Base-by-base conservation (phyloP, 2,113 vertebrate species). In the Romanogobio albipinnatus region DNA sequence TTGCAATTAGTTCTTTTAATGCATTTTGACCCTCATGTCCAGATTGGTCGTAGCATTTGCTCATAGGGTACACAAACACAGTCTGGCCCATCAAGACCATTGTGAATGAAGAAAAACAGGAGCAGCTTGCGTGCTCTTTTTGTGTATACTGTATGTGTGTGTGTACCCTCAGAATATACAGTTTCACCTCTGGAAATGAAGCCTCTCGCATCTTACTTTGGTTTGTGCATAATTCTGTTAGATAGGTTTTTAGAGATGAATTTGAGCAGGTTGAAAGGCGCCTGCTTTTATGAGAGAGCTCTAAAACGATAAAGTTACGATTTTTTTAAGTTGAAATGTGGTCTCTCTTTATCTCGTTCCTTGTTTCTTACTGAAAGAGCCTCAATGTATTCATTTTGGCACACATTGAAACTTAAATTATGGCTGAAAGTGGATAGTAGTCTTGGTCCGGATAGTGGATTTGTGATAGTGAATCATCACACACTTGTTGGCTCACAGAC, bases 331-430 rank as follows among this genome's bases (percentile, higher is more conserved):
- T 43, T 58, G 11, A 82, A 71, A 58, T 26, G 33, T 56, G 10
- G 13, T 39, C 22, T 43, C 19, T 43, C 45, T 81, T 68, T 66
- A 66, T 81, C 29, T 71, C 36, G 14, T 19, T 29, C 17, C 5
- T 29, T 39, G 24, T 58, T 53, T 43, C 49, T 43, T 39, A 53
- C 43, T 81, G 45, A 81, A 81, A 81, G 62, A 81, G 61, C 24
- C 26, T 81, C 43, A 66, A 53, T 68, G 79, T 81, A 17, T 68
- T 51, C 3, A 33, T 81, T 51, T 81, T 81, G 79, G 61, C 79
- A 66, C 15, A 33, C 9, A 9, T 0, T 47, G 39, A 26, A 47
- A 29, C n/a, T 36, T 51, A 33, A 68, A 36, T 47, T 80, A 39
- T 61, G 11, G 0, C 59, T 45, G 79, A 33, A 33, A 68, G 17